Evolutionary conservation across 2,888 invertebrate genomes (phyloP).

Genomic region (Morpho helenor): DNA sequence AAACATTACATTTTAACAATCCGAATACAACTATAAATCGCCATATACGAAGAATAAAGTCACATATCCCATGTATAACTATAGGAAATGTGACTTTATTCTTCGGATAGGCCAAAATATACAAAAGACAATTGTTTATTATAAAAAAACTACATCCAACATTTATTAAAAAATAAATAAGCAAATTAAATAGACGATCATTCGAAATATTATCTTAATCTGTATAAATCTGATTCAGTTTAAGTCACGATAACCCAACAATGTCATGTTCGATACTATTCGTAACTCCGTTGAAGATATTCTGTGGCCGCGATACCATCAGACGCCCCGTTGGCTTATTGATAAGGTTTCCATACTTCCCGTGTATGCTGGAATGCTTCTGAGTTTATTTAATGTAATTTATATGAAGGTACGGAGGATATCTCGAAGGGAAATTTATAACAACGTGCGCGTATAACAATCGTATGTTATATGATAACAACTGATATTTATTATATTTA

Average conservation of each 20-base stretch:
- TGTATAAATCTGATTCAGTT: conserved; percentile 37
- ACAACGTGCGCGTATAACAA: conserved; percentile 26
- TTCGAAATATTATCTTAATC: conserved; percentile 31
- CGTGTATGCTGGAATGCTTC: conserved; percentile 70
- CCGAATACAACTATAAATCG: too few species aligned
- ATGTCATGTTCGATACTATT: conserved; percentile 53
- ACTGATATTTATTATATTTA: conserved; percentile 24
- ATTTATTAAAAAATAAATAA: conserved; percentile 17
- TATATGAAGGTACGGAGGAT: conserved; percentile 31
- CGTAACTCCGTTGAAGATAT: conserved; percentile 57
- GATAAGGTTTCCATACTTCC: conserved; percentile 76
- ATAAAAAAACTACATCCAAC: background rate
- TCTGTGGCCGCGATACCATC: conserved; percentile 66
- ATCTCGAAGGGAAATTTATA: conserved; percentile 31
- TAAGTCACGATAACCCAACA: conserved; percentile 56
- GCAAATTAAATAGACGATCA: conserved; percentile 20
- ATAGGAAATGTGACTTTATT: too few species aligned
- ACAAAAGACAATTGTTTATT: too few species aligned
- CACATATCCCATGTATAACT: too few species aligned
- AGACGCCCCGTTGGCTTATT: conserved; percentile 74
- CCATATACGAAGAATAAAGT: too few species aligned
- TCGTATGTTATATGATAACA: conserved; percentile 27
- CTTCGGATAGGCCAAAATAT: too few species aligned
- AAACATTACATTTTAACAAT: too few species aligned
- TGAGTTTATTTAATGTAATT: conserved; percentile 70